phyloP scores from a whole-genome alignment of 2,113 vertebrate species.

The Holacanthus passer region DNA sequence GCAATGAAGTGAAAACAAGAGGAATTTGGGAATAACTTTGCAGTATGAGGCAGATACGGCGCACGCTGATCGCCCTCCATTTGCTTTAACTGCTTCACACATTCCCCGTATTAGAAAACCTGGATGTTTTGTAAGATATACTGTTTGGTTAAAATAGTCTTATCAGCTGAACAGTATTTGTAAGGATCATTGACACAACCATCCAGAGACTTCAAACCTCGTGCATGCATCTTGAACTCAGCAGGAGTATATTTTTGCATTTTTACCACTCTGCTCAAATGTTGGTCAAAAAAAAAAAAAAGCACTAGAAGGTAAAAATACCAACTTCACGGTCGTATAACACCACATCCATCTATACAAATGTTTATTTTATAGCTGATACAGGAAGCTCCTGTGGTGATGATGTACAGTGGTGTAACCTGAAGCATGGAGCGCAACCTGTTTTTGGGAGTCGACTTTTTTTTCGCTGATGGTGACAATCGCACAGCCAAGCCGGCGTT shows the following conservation, averaged over 20 bases:
- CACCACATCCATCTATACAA: slow-evolving; percentile 25
- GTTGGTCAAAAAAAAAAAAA: slow-evolving; percentile 17
- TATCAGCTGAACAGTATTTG: slow-evolving; percentile 5
- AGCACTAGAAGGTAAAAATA: slow-evolving; percentile 31
- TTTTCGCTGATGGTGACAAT: slow-evolving; percentile 54
- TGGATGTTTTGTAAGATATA: slow-evolving; percentile 20
- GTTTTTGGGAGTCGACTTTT: slow-evolving; percentile 52
- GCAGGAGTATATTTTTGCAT: slow-evolving; percentile 7
- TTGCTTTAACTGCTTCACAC: slow-evolving; percentile 52
- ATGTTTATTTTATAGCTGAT: slow-evolving; percentile 34
- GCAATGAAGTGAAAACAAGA: slow-evolving; percentile 72
- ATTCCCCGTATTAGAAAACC: slow-evolving; percentile 28
- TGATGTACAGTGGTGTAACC: slow-evolving; percentile 30
- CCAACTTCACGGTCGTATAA: slow-evolving; percentile 7
- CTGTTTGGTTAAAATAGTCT: slow-evolving; percentile 35
- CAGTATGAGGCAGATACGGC: slow-evolving; percentile 38
- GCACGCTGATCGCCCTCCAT: slow-evolving; percentile 63
- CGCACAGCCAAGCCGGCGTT: slow-evolving; percentile 40
- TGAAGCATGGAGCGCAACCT: slow-evolving; percentile 33
- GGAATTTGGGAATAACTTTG: slow-evolving; percentile 67
- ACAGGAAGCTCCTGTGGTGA: slow-evolving; percentile 29
- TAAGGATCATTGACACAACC: slow-evolving; percentile 38
- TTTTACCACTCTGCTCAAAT: neutral
- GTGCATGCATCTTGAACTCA: slow-evolving; percentile 9
- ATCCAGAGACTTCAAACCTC: slow-evolving; percentile 25